Base-by-base conservation (phyloP, 2,888 invertebrate genomes). In the Myopa tessellatipennis region DNA sequence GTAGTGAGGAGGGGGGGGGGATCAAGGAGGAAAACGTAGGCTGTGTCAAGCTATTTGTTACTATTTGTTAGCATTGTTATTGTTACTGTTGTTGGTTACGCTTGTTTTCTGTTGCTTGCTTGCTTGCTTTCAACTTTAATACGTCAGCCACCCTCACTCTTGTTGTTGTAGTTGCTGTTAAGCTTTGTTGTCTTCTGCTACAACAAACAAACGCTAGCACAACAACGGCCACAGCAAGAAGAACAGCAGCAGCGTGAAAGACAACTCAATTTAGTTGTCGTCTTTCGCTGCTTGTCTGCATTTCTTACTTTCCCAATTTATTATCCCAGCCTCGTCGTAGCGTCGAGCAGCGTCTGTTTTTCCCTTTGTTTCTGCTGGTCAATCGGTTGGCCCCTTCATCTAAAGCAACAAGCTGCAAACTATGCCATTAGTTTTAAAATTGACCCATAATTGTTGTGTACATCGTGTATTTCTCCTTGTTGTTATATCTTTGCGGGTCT, bases 201-300 rank as follows among this genome's bases (percentile, higher is more conserved):
- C 18, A 61, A 18, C 8, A 16, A 61, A 61, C 34, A 4, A 7
- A 61, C 26, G 26, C 26, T 26, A 61, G 12, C 36, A 68, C 40
- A 67, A 38, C 67, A 67, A n/a, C 38, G 18, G 7, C n/a, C 26
- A 26, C 26, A 26, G 26, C 1, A 40, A 68, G 12, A 67, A 38
- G 40, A 67, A 6, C 38, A 18, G 7, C n/a, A 18, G 45, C 18
- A 68, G 45, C 36, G 26, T 73, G 74, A 50, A 65, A 45, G 65
- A 74, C 74, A 74, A 74, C 74, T 74, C 63, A 74, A 74, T 74
- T 74, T 63, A 74, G 63, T 63, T 38, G 74, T 74, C 71, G 36
- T 72, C 61, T 10, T 40, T 18, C 60, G 61, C 45, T 8, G 45
- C 45, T 61, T 73, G 72, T 63, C 73, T 63, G 34, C 34, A 52